Evolutionary conservation across 2,888 invertebrate genomes (phyloP).

Genomic region (Pheosia tremula): DNA sequence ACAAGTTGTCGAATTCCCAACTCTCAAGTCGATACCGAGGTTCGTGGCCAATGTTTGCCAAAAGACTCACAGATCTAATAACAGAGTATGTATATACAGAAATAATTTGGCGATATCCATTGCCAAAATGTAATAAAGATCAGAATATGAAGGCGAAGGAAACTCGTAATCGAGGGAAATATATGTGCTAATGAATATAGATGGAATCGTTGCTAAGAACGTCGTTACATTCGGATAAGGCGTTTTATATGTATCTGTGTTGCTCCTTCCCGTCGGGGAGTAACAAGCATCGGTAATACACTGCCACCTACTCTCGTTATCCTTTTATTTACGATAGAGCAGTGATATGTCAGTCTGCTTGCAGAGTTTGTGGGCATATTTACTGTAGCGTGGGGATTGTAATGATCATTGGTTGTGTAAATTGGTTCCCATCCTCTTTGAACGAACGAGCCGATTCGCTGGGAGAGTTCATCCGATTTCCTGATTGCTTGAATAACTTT

Average conservation of each 20-base stretch:
- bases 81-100: conserved; percentile 19
- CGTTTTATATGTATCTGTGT: conserved; percentile 5
- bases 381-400: background rate
- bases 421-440: conserved; percentile 1
- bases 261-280: background rate
- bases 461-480: background rate
- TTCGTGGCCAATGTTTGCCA: conserved; percentile 26
- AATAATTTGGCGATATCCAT: conserved; percentile 28
- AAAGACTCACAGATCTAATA: conserved; percentile 26
- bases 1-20: conserved; percentile 28
- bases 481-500: background rate
- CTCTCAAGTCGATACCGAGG: conserved; percentile 19
- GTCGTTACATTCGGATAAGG: conserved; percentile 4
- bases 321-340: conserved; percentile 2
- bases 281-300: background rate
- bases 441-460: background rate
- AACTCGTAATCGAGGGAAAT: conserved; percentile 6
- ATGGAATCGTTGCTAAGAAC: conserved; percentile 4
- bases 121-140: conserved; percentile 26
- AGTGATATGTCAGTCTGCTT: background rate
- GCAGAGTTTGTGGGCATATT: background rate
- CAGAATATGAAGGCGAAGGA: background rate
- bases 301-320: background rate
- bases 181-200: conserved; percentile 8
- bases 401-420: background rate